These are phyloP conservation scores for Campoplex nolae DNA, from an alignment of 2,888 invertebrate genomes.

Conservation along the genomic window DNA sequence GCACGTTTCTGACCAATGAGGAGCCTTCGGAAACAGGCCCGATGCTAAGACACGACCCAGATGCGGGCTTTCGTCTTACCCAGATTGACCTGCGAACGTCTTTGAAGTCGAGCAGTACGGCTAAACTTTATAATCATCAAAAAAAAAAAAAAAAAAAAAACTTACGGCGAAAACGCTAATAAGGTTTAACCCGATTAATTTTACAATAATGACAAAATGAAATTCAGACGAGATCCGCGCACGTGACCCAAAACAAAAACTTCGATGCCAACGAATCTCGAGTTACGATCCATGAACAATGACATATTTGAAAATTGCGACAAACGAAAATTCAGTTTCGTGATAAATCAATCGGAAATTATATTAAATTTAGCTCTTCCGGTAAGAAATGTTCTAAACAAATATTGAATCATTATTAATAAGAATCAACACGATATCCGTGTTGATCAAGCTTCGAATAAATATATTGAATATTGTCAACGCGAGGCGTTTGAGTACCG, in stretches of 20 bases:
- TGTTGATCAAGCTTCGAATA: not conserved
- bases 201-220: not conserved
- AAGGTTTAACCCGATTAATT: not conserved
- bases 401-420: not conserved
- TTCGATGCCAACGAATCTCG: too few relatives aligned
- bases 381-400: not conserved
- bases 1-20: slow-evolving; percentile 28
- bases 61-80: slow-evolving; percentile 11
- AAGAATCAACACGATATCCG: not conserved
- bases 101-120: slow-evolving; percentile 21
- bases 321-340: too few relatives aligned
- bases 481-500: not conserved
- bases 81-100: slow-evolving; percentile 5
- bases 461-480: not conserved
- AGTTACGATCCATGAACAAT: too few relatives aligned
- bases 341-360: too few relatives aligned
- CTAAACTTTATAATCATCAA: slow-evolving; percentile 9
- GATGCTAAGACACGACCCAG: slow-evolving; percentile 37
- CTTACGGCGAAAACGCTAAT: not conserved
- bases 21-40: not conserved
- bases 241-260: not conserved
- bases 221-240: not conserved
- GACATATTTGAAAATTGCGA: too few relatives aligned
- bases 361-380: too few relatives aligned
- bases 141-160: not conserved